phyloP scores from a whole-genome alignment of 2,888 invertebrate species.

The Masnerella sp. region DNA sequence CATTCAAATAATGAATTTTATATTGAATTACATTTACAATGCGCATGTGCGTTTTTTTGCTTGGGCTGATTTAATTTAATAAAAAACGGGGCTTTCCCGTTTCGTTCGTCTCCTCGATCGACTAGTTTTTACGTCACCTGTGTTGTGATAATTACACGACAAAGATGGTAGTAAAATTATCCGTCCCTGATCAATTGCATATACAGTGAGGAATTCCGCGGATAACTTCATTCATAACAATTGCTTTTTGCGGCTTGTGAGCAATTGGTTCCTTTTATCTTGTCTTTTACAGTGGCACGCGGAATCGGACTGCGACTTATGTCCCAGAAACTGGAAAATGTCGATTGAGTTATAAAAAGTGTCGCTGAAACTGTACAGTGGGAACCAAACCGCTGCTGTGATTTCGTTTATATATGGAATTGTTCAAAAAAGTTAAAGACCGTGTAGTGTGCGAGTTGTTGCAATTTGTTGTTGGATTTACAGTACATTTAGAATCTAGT shows the following conservation, averaged over 20 bases:
- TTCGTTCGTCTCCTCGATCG: constrained; percentile 19
- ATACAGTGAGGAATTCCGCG: constrained; percentile 38
- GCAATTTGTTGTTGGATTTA: too few species aligned
- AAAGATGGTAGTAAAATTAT: constrained; percentile 51
- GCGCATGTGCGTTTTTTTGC: too few species aligned
- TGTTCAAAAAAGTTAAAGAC: too few species aligned
- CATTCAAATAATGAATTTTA: too few species aligned
- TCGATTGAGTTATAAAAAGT: constrained; percentile 5
- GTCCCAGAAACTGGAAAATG: constrained; percentile 10
- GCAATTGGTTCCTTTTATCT: not conserved
- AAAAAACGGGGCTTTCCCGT: not conserved
- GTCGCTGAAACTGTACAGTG: too few species aligned
- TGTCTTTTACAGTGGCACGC: constrained; percentile 2
- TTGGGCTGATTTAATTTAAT: too few species aligned
- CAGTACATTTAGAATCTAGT: too few species aligned
- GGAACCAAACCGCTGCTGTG: too few species aligned
- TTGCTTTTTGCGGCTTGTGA: constrained; percentile 36
- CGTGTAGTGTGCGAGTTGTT: too few species aligned
- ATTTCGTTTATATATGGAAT: too few species aligned
- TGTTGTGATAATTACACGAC: constrained; percentile 50
- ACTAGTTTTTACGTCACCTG: constrained; percentile 27
- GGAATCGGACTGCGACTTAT: constrained; percentile 15
- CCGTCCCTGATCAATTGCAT: constrained; percentile 24
- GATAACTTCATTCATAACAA: constrained; percentile 58
- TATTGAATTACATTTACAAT: too few species aligned